phyloP scores from a whole-genome alignment of 2,113 vertebrate genomes.

The Poicephalus gulielmi region DNA sequence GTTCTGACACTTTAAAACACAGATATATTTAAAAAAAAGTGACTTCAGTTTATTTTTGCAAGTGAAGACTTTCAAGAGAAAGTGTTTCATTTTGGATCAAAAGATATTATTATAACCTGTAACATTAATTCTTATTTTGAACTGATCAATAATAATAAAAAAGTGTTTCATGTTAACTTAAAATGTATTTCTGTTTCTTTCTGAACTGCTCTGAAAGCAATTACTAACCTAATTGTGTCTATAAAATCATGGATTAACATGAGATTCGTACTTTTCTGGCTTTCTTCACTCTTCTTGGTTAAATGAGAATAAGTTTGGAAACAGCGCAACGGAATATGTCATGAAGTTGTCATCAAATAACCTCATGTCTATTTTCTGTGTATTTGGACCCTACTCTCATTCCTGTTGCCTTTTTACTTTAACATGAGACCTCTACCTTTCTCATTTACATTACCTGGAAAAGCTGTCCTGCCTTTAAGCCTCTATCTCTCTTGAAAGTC shows the following conservation, averaged over 20 bases:
- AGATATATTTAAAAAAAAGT: not conserved
- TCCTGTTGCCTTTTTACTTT: not conserved
- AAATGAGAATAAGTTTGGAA: not conserved
- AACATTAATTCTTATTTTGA: not conserved
- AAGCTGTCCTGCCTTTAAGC: rapidly evolving
- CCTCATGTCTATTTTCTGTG: not conserved
- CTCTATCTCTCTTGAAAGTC: not conserved
- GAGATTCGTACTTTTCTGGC: not conserved
- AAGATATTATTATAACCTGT: not conserved
- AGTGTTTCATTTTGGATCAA: not conserved
- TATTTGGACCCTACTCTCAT: not conserved
- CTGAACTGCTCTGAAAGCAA: not conserved
- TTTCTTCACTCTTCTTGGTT: not conserved
- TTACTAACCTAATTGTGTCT: not conserved
- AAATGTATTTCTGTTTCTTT: not conserved
- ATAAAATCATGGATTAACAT: not conserved
- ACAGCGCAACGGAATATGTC: not conserved
- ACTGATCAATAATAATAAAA: not conserved
- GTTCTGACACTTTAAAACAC: not conserved
- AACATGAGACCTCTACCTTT: not conserved
- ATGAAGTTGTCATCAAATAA: not conserved
- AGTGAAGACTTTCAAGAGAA: not conserved
- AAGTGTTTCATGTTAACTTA: not conserved
- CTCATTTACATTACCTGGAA: not conserved
- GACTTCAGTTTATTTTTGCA: not conserved